Base-by-base conservation (phyloP, 2,113 vertebrate genomes). In the Eurypyga helias region DNA sequence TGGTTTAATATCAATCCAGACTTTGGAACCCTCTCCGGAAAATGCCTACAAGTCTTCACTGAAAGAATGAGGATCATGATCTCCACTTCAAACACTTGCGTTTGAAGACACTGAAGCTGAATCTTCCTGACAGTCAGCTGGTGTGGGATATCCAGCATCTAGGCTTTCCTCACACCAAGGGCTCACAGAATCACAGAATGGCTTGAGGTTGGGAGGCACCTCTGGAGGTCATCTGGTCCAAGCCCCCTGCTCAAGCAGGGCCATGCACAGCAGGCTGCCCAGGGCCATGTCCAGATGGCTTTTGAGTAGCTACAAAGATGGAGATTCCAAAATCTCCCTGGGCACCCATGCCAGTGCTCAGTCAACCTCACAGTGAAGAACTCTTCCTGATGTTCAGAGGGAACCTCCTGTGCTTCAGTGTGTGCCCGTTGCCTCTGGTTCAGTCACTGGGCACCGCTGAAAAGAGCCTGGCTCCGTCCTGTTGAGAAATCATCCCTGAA, bases 51-150 rank as follows among this genome's bases (percentile, higher is more conserved):
- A 10, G 28, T 55, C 20, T 54, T 67, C 7, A 8, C 15, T 85
- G 13, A 34, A 70, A 51, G 51, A 61, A n/a, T 29, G 45, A 60
- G 19, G 43, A 17, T 41, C 5, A 8, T 43, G 19, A 15, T 12
- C 8, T 38, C 61, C 31, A 12, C 38, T 71, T 80, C 46, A 71
- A 76, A 71, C 13, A 4, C 41, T 17, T 62, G 26, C 29, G 11
- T 11, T 2, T 46, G 60, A 73, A 69, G 38, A n/a, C 29, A 28
- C 25, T 18, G 73, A 46, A 89, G 18, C 58, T 49, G n/a, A 17
- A 15, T 46, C 18, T 69, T 36, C 0, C 0, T 51, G 58, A 3
- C n/a, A 29, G 31, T 52, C 5, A 17, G 29, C 31, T 64, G 28
- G 11, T 45, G 43, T 33, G 62, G 43, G n/a, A 20, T 38, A 11